Conservation (phyloP, 2,888 invertebrate species). For the Brenthis hecate region DNA sequence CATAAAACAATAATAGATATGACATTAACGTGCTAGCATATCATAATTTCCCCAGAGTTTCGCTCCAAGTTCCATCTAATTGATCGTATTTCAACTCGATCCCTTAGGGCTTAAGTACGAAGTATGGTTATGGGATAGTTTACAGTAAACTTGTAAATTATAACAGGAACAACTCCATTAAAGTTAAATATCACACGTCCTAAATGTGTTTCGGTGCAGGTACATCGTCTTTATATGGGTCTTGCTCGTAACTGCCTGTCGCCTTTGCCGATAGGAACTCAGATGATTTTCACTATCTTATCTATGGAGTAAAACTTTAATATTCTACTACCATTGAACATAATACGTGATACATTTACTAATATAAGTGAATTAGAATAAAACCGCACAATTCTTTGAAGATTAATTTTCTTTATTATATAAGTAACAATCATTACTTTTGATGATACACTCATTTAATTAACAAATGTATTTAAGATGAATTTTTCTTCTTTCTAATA, state of each 20-base stretch:
- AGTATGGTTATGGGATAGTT: conserved; percentile 47
- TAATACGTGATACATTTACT: no score
- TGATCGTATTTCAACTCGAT: conserved; percentile 56
- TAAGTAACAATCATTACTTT: no score
- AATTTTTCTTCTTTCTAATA: no score
- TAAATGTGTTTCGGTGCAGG: conserved; percentile 38
- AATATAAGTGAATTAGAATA: no score
- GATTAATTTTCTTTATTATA: no score
- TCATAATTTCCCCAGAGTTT: conserved; percentile 46
- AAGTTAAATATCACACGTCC: conserved; percentile 46
- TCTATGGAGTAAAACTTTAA: conserved; percentile 1
- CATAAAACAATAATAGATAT: conserved; percentile 28
- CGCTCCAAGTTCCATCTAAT: conserved; percentile 52
- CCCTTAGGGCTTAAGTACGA: conserved; percentile 47
- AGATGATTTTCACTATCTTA: conserved; percentile 21
- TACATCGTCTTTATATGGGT: conserved; percentile 37
- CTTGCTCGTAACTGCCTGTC: conserved; percentile 23
- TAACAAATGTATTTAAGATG: no score
- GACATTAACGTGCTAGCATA: conserved; percentile 30
- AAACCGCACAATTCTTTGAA: no score
- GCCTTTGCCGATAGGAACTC: conserved; percentile 21
- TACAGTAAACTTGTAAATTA: conserved; percentile 37
- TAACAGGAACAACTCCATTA: conserved; percentile 48
- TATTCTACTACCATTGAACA: background rate
- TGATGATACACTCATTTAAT: no score